Base-by-base conservation (phyloP, 2,113 vertebrate genomes). In the Paradoxurus hermaphroditus region DNA sequence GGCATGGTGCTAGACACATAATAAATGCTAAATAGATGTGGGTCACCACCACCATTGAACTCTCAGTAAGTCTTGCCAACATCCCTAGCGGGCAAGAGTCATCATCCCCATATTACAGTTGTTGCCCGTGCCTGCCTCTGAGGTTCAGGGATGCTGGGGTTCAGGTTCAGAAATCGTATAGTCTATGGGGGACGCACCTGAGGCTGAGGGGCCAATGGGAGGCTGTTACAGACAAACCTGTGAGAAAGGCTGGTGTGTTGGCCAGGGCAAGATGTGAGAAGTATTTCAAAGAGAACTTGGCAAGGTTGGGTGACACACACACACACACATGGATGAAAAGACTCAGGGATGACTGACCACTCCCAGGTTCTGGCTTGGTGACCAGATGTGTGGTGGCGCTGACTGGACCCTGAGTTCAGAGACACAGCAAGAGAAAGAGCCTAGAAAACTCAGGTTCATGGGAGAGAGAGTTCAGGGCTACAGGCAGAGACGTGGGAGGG, bases 151-250 rank as follows among this genome's bases (percentile, higher is more conserved):
- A 63, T 1, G 1, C 36, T 41, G 21, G 63, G 15, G 7, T 79
- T 46, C 44, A 77, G 41, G 41, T 31, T 46, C 73, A 46, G 63
- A 44, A 53, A 6, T 49, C 3, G 1, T 36, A 3, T 41, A 31
- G 41, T 56, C 11, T 25, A 7, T 0, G 1, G n/a, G 36, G 34
- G 3, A 18, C 1, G 2, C 34, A 44, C 23, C 25, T 46, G 46
- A 13, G 29, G 12, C 23, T 31, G 16, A 31, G 46, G 70, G n/a
- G 29, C 12, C 51, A 27, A 1, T 16, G 39, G 5, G 41, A 89
- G 44, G 65, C 63, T 79, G 25, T 49, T 56, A 1, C 7, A 53
- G 70, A 72, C 3, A n/a, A 46, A 49, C 31, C 44, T 23, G 34
- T 9, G 3, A 36, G 65, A 70, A 36, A 65, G 14, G 10, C 16